Evolutionary conservation across 2,888 invertebrate genomes (phyloP).

Genomic region (Ichneumon xanthorius): DNA sequence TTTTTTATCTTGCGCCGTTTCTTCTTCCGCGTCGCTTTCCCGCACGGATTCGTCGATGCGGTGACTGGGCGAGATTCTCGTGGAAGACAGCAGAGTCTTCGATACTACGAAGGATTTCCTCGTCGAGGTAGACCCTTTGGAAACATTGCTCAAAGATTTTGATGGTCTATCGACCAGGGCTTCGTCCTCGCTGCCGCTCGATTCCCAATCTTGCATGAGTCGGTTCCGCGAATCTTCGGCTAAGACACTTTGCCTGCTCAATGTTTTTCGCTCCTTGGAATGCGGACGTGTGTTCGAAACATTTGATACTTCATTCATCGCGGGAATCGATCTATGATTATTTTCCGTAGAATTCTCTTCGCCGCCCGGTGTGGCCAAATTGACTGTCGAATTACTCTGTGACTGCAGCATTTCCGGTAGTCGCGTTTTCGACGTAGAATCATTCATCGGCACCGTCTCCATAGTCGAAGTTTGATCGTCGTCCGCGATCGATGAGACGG

Average conservation of each 20-base stretch:
- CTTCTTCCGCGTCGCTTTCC: neutral
- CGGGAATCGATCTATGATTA: neutral
- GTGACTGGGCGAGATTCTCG: neutral
- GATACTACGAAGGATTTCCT: conserved; percentile 2
- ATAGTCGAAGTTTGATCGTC: neutral
- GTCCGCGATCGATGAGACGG: neutral
- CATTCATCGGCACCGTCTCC: neutral
- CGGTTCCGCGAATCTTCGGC: conserved; percentile 6
- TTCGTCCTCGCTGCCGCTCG: conserved; percentile 26
- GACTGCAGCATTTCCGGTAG: neutral
- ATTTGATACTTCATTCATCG: neutral
- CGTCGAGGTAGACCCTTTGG: neutral
- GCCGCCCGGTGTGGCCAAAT: neutral
- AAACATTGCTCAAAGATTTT: neutral
- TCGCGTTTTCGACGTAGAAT: neutral
- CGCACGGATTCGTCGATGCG: neutral
- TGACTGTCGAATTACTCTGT: neutral
- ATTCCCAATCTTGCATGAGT: conserved; percentile 27
- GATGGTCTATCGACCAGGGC: neutral
- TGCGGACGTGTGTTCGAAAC: neutral
- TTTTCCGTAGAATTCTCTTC: neutral
- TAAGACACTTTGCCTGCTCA: neutral
- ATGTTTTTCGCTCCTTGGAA: neutral
- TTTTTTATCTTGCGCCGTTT: neutral
- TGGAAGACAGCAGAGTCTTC: conserved; percentile 6